Evolutionary conservation across 2,888 invertebrate genomes (phyloP).

Genomic region (Spilarctia lutea): DNA sequence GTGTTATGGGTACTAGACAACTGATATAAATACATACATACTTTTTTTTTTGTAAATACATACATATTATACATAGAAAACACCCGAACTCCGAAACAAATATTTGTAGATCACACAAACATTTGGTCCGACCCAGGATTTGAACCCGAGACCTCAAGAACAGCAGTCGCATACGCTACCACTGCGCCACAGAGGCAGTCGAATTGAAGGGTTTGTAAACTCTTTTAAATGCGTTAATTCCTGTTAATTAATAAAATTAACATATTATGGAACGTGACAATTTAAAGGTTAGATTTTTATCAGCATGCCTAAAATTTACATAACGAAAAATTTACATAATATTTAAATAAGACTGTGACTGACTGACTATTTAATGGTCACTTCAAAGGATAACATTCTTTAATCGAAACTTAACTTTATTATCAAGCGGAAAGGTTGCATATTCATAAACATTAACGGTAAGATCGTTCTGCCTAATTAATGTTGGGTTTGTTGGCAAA

Average conservation of each 20-base stretch:
- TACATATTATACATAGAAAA: no score
- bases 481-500: constrained; percentile 11
- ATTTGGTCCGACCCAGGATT: no score
- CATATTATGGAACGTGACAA: not conserved
- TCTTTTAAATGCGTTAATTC: not conserved
- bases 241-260: not conserved
- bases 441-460: constrained; percentile 25
- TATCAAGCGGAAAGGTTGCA: not conserved
- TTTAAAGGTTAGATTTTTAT: not conserved
- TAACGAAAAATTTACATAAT: constrained; percentile 45
- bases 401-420: constrained; percentile 37
- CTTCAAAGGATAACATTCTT: constrained; percentile 47
- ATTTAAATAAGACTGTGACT: constrained; percentile 35
- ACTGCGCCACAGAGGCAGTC: no score
- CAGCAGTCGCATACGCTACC: no score
- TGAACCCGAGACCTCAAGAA: no score
- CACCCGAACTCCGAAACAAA: no score
- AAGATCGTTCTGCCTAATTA: constrained; percentile 7
- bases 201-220: not conserved
- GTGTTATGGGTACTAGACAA: no score
- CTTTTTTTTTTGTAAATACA: no score
- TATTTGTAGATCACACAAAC: no score
- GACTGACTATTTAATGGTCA: constrained; percentile 44
- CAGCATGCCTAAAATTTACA: not conserved
- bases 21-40: no score